These are phyloP conservation scores for Genyomyrus donnyi DNA, from an alignment of 2,113 vertebrate genomes.

Conservation along the genomic window DNA sequence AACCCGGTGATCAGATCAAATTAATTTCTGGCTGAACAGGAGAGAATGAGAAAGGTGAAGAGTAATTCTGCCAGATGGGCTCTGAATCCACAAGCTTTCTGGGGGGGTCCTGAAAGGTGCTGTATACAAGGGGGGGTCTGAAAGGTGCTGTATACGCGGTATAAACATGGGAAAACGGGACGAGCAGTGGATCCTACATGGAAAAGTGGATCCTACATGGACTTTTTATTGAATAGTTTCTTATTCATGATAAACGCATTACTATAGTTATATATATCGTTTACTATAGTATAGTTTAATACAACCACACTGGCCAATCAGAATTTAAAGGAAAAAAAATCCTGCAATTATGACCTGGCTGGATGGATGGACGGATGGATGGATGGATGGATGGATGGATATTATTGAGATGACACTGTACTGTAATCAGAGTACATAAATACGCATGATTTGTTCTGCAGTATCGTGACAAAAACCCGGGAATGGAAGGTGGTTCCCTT, in stretches of 20 bases:
- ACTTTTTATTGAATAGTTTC: background rate
- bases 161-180: background rate
- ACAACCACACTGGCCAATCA: background rate
- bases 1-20: slow-evolving; percentile 8
- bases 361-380: background rate
- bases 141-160: background rate
- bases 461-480: background rate
- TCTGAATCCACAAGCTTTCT: background rate
- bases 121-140: background rate
- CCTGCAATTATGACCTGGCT: background rate
- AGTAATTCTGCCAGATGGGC: background rate
- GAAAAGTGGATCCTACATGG: background rate
- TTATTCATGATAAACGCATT: background rate
- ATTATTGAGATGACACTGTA: background rate
- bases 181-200: background rate
- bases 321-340: background rate
- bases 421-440: background rate
- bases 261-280: background rate
- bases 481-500: background rate
- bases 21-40: background rate
- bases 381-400: background rate
- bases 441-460: background rate
- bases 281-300: background rate
- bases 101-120: background rate
- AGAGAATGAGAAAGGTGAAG: background rate